These are phyloP conservation scores for Ornithoptera priamus DNA, from an alignment of 2,888 invertebrate species.

Conservation along the genomic window DNA sequence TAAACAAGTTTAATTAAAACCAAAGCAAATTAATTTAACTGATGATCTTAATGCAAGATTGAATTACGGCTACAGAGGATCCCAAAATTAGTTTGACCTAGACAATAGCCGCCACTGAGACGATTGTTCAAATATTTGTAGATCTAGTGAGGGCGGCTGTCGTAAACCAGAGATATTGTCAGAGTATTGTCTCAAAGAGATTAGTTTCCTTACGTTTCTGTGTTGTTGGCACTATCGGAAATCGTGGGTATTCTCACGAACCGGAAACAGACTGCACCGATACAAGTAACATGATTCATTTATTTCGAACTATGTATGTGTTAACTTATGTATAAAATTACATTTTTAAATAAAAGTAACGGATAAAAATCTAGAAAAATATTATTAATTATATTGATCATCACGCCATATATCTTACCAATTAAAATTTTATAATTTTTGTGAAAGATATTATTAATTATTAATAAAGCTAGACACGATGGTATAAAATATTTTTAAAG, in stretches of 20 bases:
- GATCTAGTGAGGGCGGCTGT: conserved; percentile 58
- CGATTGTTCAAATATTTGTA: conserved; percentile 73
- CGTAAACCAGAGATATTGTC: conserved; percentile 75
- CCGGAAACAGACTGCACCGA: conserved; percentile 10
- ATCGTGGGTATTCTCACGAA: conserved; percentile 11
- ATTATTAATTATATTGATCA: too few species aligned
- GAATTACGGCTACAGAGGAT: conserved; percentile 63
- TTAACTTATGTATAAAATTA: too few species aligned
- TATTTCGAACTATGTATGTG: neutral
- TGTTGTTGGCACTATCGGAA: conserved; percentile 46
- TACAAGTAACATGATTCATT: neutral
- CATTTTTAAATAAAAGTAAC: too few species aligned
- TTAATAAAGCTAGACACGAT: too few species aligned
- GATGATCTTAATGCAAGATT: conserved; percentile 66
- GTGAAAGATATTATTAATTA: too few species aligned
- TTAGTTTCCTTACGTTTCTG: conserved; percentile 66
- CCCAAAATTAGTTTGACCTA: conserved; percentile 74
- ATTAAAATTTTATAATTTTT: too few species aligned
- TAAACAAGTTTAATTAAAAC: conserved; percentile 54
- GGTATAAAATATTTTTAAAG: too few species aligned
- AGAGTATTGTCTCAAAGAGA: conserved; percentile 73
- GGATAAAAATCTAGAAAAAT: too few species aligned
- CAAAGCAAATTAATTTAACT: conserved; percentile 55
- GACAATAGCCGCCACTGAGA: conserved; percentile 63
- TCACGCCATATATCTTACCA: too few species aligned